Percentiles rank a stretch among this genome's conserved stretches.
Conservation (phyloP, 1,140 invertebrate species). For the Telenomus remus region DNA sequence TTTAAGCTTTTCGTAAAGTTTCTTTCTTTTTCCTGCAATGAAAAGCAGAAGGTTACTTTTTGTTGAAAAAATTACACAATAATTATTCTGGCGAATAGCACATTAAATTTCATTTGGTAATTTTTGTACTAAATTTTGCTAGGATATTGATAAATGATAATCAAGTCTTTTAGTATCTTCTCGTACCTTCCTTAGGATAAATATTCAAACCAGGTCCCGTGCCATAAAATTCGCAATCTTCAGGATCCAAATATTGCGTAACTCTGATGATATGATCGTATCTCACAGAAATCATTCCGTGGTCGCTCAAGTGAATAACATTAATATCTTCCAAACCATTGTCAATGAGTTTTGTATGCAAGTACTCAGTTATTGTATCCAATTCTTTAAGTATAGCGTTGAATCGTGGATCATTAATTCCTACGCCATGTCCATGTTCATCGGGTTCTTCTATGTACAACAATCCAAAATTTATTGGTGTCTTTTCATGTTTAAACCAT, state of each 20-base stretch:
- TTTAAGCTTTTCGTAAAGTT: constrained; percentile 77
- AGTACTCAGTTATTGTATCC: constrained; percentile 78
- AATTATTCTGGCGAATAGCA: too few relatives aligned
- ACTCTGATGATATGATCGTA: constrained; percentile 78
- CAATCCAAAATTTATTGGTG: constrained; percentile 80
- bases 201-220: constrained; percentile 76
- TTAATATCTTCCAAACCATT: constrained; percentile 78
- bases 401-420: constrained; percentile 72
- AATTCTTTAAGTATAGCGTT: constrained; percentile 75
- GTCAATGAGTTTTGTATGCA: constrained; percentile 76
- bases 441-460: constrained; percentile 87
- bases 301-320: constrained; percentile 84
- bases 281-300: constrained; percentile 81
- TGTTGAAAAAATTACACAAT: too few relatives aligned
- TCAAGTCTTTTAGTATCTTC: background rate
- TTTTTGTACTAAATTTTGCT: too few relatives aligned
- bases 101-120: too few relatives aligned
- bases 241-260: constrained; percentile 75
- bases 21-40: constrained; percentile 71
- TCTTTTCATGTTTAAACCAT: constrained; percentile 79
- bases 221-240: constrained; percentile 70
- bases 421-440: constrained; percentile 76
- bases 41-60: too few relatives aligned
- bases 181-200: constrained; percentile 75
- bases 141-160: too few relatives aligned